These are phyloP conservation scores for Peromyscus aztecus DNA, from an alignment of 2,797 vertebrate genomes.

Conservation along the genomic window DNA sequence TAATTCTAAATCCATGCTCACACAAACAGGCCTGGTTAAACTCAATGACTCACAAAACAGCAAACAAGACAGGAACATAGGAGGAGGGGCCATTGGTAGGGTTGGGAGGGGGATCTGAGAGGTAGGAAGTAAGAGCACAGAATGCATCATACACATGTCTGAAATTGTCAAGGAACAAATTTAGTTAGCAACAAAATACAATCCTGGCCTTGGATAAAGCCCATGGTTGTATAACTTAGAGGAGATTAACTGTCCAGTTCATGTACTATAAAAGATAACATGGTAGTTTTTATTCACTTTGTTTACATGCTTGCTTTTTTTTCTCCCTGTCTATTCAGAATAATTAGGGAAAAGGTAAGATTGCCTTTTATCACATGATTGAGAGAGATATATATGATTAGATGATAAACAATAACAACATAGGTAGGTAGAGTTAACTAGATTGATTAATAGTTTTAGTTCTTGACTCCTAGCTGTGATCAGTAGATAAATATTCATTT, in stretches of 20 bases:
- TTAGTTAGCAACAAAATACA: not conserved
- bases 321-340: too few relatives aligned
- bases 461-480: not conserved
- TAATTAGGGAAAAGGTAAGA: not conserved
- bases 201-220: not conserved
- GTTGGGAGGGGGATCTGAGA: not conserved
- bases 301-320: not conserved
- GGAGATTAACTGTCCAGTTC: not conserved
- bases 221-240: not conserved
- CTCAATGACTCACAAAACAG: not conserved
- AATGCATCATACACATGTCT: not conserved
- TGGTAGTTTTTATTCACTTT: not conserved
- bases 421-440: not conserved
- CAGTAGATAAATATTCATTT: not conserved
- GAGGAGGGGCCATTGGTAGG: not conserved
- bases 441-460: not conserved
- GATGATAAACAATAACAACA: not conserved
- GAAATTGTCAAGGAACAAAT: not conserved
- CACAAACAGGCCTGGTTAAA: not conserved
- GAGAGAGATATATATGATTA: not conserved
- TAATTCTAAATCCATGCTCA: not conserved
- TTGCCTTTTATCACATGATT: not conserved
- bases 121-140: not conserved
- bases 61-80: not conserved
- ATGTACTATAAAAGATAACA: not conserved